These are phyloP conservation scores for Lithobates sylvaticus DNA, from an alignment of 2,797 vertebrate genomes.

Conservation along the genomic window DNA sequence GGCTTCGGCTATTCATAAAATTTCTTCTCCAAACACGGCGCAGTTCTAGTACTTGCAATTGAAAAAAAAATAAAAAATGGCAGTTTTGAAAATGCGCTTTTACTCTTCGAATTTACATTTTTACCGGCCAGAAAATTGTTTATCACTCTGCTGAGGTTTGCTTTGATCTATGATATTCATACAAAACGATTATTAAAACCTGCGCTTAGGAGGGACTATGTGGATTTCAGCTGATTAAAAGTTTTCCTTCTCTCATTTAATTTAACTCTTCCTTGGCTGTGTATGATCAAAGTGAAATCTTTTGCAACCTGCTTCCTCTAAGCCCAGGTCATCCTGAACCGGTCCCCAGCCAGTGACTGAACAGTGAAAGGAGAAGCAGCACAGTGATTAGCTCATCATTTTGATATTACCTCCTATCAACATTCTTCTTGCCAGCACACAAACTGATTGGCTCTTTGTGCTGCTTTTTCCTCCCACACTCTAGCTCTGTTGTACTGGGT, in stretches of 20 bases:
- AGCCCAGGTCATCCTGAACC: no score
- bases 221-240: background rate
- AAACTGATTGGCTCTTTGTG: no score
- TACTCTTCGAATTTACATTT: constrained; percentile 35
- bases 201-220: no score
- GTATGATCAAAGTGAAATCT: background rate
- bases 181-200: constrained; percentile 1
- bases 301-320: no score
- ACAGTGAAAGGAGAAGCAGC: no score
- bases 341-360: no score
- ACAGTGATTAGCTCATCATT: no score
- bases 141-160: constrained; percentile 14
- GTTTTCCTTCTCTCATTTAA: background rate
- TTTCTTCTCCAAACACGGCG: constrained; percentile 60
- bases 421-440: no score
- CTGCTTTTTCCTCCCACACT: no score
- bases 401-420: no score
- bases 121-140: constrained; percentile 21
- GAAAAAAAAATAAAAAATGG: background rate
- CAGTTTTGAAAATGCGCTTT: constrained; percentile 44
- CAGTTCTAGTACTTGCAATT: constrained; percentile 65
- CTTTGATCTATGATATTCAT: constrained; percentile 36
- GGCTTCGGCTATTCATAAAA: constrained; percentile 75
- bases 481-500: no score
- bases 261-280: background rate